Conservation (phyloP, 2,113 vertebrate genomes). For the Hypomesus transpacificus region DNA sequence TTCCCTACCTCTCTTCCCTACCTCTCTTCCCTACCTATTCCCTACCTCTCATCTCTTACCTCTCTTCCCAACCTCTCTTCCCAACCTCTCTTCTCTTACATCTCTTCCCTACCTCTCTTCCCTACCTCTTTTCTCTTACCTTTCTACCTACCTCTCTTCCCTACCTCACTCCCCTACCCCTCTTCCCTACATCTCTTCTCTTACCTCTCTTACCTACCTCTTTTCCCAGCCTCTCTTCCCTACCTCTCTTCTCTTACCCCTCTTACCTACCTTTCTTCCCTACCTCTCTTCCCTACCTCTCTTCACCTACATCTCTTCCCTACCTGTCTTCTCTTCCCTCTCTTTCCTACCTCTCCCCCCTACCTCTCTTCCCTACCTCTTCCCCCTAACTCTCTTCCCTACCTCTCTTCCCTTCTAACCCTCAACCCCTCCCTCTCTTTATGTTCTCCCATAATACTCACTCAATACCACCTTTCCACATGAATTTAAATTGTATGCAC, state of each 20-base stretch:
- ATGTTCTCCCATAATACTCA: not conserved
- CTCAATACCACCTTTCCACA: not conserved
- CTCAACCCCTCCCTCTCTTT: not conserved
- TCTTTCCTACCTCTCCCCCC: not conserved
- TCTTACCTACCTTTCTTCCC: not conserved
- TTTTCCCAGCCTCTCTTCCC: not conserved
- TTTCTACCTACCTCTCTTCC: not conserved
- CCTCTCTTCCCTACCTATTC: not conserved
- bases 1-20: not conserved
- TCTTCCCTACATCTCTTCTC: not conserved
- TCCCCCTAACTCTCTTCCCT: too few relatives aligned
- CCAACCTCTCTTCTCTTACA: not conserved
- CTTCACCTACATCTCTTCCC: not conserved
- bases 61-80: not conserved
- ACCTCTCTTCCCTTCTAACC: not conserved
- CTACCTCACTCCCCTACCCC: not conserved
- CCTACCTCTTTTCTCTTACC: not conserved
- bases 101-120: not conserved
- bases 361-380: not conserved
- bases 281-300: not conserved
- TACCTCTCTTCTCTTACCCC: not conserved
- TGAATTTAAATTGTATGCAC: slow-evolving; percentile 4
- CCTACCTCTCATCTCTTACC: too few relatives aligned
- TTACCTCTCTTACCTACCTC: not conserved
- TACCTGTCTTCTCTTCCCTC: too few relatives aligned